phyloP scores from a whole-genome alignment of 2,888 invertebrate genomes.

The Caenorhabditis wallacei region DNA sequence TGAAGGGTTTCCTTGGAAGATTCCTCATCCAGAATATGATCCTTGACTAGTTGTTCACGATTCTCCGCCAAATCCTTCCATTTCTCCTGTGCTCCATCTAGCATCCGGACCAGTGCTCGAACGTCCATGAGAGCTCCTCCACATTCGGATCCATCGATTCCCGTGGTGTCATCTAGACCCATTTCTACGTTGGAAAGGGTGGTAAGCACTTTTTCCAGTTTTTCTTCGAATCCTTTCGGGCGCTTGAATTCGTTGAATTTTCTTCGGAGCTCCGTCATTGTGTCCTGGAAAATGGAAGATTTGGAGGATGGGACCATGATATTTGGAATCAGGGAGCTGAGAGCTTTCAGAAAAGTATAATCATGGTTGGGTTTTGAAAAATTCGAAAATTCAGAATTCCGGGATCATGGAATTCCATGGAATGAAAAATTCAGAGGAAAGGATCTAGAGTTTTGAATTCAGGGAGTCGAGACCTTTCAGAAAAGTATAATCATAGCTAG shows the following conservation, averaged over 20 bases:
- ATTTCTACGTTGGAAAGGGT: conserved; percentile 74
- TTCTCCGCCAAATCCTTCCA: conserved; percentile 51
- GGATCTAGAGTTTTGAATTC: too few relatives aligned
- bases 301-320: too few relatives aligned
- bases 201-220: conserved; percentile 65
- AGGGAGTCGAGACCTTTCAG: too few relatives aligned
- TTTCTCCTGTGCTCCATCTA: conserved; percentile 62
- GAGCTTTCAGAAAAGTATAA: background rate
- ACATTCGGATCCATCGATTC: conserved; percentile 70
- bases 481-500: too few relatives aligned
- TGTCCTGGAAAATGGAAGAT: conserved; percentile 52
- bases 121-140: conserved; percentile 70
- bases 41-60: conserved; percentile 59
- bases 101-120: conserved; percentile 50
- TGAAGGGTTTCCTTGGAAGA: conserved; percentile 47
- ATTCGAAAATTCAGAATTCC: background rate
- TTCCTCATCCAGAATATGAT: conserved; percentile 72
- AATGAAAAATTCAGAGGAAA: too few relatives aligned
- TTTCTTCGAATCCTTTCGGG: conserved; percentile 77
- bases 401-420: too few relatives aligned
- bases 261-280: conserved; percentile 65
- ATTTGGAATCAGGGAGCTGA: background rate
- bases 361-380: background rate
- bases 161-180: conserved; percentile 78
- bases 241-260: conserved; percentile 78